Evolutionary conservation across 1,140 invertebrate genomes (phyloP).

Genomic region (Goniozus legneri): DNA sequence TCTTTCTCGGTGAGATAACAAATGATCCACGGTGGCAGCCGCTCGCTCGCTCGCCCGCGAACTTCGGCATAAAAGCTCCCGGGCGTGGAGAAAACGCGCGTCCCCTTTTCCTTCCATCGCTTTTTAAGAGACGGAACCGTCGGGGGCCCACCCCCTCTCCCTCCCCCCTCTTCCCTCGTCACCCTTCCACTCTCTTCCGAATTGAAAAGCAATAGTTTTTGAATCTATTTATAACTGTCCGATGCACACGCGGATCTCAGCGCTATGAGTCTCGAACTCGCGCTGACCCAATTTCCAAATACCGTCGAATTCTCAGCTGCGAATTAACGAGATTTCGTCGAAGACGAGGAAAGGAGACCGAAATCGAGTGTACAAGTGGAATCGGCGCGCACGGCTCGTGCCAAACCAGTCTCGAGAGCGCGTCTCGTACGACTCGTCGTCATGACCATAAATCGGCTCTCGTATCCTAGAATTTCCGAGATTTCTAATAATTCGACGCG

Average conservation of each 20-base stretch:
- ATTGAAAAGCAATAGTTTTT: conserved; percentile 42
- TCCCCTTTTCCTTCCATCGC: conserved; percentile 13
- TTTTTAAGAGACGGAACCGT: no score
- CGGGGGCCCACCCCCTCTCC: conserved; percentile 1
- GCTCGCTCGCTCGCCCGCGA: no score
- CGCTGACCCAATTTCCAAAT: conserved; percentile 5
- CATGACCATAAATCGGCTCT: no score
- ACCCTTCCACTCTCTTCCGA: conserved; percentile 12
- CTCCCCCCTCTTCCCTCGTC: conserved; percentile 5
- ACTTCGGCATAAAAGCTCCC: conserved; percentile 41
- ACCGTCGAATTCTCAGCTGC: no score
- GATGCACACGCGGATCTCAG: conserved; percentile 14
- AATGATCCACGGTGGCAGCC: conserved; percentile 32
- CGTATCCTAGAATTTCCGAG: no score
- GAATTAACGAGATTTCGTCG: no score
- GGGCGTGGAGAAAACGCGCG: conserved; percentile 17
- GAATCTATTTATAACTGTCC: conserved; percentile 40
- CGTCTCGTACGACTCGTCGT: no score
- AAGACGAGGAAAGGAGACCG: no score
- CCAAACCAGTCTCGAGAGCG: no score
- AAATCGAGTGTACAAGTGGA: no score
- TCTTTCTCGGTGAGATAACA: conserved; percentile 39
- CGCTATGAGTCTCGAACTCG: neutral
- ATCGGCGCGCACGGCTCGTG: no score
- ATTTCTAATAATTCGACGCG: no score